Evolutionary conservation across 2,888 invertebrate genomes (phyloP).

Genomic region (Pyrocoelia pectoralis): DNA sequence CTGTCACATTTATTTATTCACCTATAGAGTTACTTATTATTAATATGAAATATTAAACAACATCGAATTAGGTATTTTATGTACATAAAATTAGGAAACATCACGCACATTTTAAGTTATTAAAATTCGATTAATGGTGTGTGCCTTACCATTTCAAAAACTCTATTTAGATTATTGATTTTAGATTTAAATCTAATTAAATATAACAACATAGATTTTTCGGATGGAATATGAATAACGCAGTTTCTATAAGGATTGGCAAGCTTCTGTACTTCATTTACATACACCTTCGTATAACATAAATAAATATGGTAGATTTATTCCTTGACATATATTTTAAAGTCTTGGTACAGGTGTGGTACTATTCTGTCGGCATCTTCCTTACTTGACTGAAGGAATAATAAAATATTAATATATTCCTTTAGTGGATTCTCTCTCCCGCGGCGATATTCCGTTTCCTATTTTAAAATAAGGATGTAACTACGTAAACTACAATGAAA

Average conservation of each 20-base stretch:
- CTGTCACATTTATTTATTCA: no score
- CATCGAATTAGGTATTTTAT: slow-evolving; percentile 1
- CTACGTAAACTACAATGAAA: slow-evolving; percentile 16
- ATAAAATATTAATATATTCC: slow-evolving; percentile 19
- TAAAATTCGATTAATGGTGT: neutral
- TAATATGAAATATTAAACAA: neutral
- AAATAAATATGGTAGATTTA: neutral
- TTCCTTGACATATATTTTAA: neutral
- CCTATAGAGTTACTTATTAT: neutral
- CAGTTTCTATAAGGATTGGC: neutral
- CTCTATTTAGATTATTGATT: neutral
- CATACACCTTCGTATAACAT: neutral
- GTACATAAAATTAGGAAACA: neutral
- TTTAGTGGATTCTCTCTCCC: slow-evolving; percentile 13
- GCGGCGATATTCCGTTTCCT: slow-evolving; percentile 13
- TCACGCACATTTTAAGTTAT: slow-evolving; percentile 7
- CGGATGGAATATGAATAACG: neutral
- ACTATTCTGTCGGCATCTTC: slow-evolving; percentile 4
- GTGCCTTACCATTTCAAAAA: neutral
- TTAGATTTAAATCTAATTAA: slow-evolving; percentile 5
- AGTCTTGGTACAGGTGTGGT: slow-evolving; percentile 6
- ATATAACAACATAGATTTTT: neutral
- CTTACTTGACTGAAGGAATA: slow-evolving; percentile 9
- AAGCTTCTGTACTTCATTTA: neutral
- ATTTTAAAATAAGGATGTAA: neutral